Base-by-base conservation (phyloP, 1,140 invertebrate species). In the Mactra quadrangularis region DNA sequence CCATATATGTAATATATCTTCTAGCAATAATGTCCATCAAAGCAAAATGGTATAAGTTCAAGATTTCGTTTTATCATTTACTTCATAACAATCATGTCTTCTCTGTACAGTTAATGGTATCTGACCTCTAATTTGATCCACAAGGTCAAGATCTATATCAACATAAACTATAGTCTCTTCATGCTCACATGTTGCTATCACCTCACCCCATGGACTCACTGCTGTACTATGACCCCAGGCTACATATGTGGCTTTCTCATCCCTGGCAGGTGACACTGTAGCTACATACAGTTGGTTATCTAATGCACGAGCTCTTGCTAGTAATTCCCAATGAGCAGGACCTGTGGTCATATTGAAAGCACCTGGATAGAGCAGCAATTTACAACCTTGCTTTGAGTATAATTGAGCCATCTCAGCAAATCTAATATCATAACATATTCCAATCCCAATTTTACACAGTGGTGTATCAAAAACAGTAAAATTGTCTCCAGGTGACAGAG, bases 291-390 rank as follows among this genome's bases (percentile, higher is more conserved):
- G 27, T 82, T 93, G 97, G 93, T 98, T 97, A 92, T 99, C 98
- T 50, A 96, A 94, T 29, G 98, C 97, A 66, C 98, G 94, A 0
- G 95, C 94, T 55, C 96, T 94, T 82, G 95, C 95, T 3, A 99
- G 93, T 1, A 98, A 92, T 88, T 98, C 96, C 97, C 97, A 99
- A 91, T 99, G 98, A 15, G 96, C 92, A 0, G 97, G 97, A 0
- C 98, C 98, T 0, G 98, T 99, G 15, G 97, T 98, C 96, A 98
- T 97, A 93, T 98, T 99, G 91, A 99, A 99, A 17, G 97, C 97
- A 57, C 96, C 97, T n/a, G 97, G 97, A 93, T 98, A 98, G 13
- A 99, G 93, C 19, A 98, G 91, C 87, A 98, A 93, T 70, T 97
- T 95, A 89, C 97, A 98, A 2, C 96, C 96, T 92, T 94, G 91